Evolutionary conservation across 2,888 invertebrate species (phyloP).

Genomic region (Tenthredo livida): DNA sequence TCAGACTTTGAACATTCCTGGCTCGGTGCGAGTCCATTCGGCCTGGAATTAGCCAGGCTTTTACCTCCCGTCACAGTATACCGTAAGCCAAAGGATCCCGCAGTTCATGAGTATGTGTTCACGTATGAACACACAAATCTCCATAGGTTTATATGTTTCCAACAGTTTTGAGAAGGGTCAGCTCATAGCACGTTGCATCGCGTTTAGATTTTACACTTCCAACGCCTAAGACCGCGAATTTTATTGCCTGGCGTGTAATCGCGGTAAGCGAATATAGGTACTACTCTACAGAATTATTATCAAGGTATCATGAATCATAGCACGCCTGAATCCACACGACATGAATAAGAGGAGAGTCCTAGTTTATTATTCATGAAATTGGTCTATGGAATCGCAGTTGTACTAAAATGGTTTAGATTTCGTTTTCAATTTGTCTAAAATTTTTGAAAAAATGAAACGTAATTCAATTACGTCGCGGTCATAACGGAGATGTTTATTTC

Average conservation of each 20-base stretch:
- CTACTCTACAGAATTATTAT: background rate
- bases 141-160: constrained; percentile 17
- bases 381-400: background rate
- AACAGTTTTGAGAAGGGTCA: constrained; percentile 30
- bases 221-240: background rate
- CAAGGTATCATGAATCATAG: background rate
- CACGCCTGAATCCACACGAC: background rate
- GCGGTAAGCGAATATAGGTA: background rate
- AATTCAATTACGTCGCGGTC: background rate
- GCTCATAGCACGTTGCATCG: background rate
- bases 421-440: background rate
- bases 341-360: background rate
- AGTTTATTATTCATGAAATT: constrained; percentile 2
- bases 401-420: background rate
- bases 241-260: background rate
- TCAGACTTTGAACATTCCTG: constrained; percentile 54
- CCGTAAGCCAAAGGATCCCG: constrained; percentile 44
- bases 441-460: background rate
- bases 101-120: constrained; percentile 25
- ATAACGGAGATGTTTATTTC: background rate
- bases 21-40: constrained; percentile 47
- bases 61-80: constrained; percentile 43
- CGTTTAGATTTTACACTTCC: background rate
- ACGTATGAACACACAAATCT: constrained; percentile 27
- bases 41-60: constrained; percentile 44